Percentiles rank a stretch among this genome's conserved stretches.
Evolutionary conservation across 2,888 invertebrate genomes (phyloP).

Genomic region (Dysmachus trigonus): DNA sequence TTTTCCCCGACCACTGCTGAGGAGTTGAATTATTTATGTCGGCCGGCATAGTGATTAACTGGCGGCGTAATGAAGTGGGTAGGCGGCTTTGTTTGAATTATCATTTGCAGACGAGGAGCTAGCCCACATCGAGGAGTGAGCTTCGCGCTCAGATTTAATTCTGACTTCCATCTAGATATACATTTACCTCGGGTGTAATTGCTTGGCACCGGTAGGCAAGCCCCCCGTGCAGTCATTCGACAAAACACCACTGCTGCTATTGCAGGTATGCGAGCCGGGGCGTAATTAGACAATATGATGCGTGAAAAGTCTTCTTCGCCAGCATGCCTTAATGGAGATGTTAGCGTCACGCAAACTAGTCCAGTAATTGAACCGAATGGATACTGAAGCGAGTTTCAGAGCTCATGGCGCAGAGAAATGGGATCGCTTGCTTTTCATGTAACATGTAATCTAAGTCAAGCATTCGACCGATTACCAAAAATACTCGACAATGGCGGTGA

Average conservation of each 20-base stretch:
- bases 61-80: conserved; percentile 31
- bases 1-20: not conserved
- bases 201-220: not conserved
- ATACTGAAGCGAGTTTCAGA: not conserved
- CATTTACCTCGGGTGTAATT: not conserved
- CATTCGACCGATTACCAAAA: not conserved
- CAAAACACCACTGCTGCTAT: not conserved
- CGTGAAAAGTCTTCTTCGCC: not conserved
- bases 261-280: not conserved
- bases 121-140: not conserved
- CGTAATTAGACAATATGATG: conserved; percentile 33
- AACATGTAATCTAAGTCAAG: not conserved
- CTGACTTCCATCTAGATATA: not conserved
- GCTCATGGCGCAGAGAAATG: not conserved
- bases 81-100: conserved; percentile 21
- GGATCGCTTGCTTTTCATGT: not conserved
- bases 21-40: conserved; percentile 34
- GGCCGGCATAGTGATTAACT: conserved; percentile 23
- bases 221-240: not conserved
- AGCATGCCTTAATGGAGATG: not conserved
- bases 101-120: conserved; percentile 1
- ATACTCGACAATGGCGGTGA: not conserved
- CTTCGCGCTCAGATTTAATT: not conserved
- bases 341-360: conserved; percentile 28
- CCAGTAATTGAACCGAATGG: not conserved